Base-by-base conservation (phyloP, 2,113 vertebrate species). In the Muntiacus muntjak region DNA sequence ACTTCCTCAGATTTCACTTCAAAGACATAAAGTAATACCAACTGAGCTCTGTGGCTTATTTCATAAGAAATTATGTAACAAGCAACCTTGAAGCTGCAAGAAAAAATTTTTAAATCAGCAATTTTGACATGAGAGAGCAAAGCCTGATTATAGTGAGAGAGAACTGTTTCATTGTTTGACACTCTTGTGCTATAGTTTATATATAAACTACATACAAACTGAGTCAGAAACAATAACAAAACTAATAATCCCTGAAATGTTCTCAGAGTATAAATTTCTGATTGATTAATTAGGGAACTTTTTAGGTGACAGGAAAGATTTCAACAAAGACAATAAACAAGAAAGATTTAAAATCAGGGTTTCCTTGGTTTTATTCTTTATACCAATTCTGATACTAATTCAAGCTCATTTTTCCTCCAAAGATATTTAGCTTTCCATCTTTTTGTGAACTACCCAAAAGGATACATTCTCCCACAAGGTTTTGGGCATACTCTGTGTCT, bases 61-160 rank as follows among this genome's bases (percentile, higher is more conserved):
- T 95, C 52, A 74, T 74, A 90, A 97, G 25, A 98, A 97, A 98
- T 96, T 96, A 95, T 94, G 67, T 94, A 98, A 95, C 30, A 98
- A 78, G 58, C 28, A 98, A 98, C 95, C 23, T 91, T 89, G 98
- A 98, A 97, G 92, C 88, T 87, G 21, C 43, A 96, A 76, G 54
- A 91, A 83, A 96, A 85, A 96, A 47, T 7, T 88, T 93, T 98
- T 79, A 94, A 97, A 62, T 90, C 96, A n/a, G 87, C 50, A 87
- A 79, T 76, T 98, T 97, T 96, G 79, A 93, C 89, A 92, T 85
- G 52, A 94, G 71, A 97, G 67, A 84, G 97, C 57, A 98, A 98
- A 98, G 50, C 21, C 45, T 95, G 21, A 97, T 94, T 87, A 95
- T 30, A 98, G 94, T 84, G 90, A 98, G 83, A 78, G 4, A 93